Base-by-base conservation (phyloP, 2,888 invertebrate genomes). In the Meganola albula region DNA sequence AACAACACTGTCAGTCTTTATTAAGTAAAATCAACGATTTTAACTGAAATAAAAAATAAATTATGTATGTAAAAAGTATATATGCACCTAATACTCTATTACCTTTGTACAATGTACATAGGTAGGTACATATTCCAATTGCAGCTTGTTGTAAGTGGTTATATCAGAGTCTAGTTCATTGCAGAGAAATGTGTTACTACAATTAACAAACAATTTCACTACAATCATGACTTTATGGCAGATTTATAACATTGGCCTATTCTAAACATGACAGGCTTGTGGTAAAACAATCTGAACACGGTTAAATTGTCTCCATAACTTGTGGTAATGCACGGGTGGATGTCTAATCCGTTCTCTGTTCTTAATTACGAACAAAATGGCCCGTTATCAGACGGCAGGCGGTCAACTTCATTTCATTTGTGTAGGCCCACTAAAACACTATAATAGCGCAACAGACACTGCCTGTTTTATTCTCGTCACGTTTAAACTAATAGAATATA, bases 361-460 rank as follows among this genome's bases (percentile, higher is more conserved):
- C 79, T 82, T 84, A 84, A 83, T 84, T 83, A 76, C 74, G 69
- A 63, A 77, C 82, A 77, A 82, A 84, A 79, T 75, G 63, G 73
- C 70, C 75, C 72, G 77, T 77, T 83, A 80, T 70, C 69, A 63
- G 65, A 53, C 56, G 57, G 64, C 53, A 54, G 63, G 59, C 56
- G 64, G 65, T 74, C 61, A 69, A 65, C 68, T 60, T 67, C 69
- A 72, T 74, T 72, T 72, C 74, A 67, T 79, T 78, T 77, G 73
- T 61, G 78, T 67, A 53, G n/a, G n/a, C n/a, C n/a, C n/a, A n/a
- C n/a, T n/a, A n/a, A n/a, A n/a, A n/a, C n/a, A n/a, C n/a, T n/a
- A n/a, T n/a, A n/a, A n/a, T n/a, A n/a, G n/a, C n/a, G n/a, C n/a
- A n/a, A n/a, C n/a, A n/a, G n/a, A n/a, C n/a, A n/a, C n/a, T n/a